phyloP scores from a whole-genome alignment of 1,140 invertebrate species.

The roundworm (Caenorhabditis elegans) region DNA sequence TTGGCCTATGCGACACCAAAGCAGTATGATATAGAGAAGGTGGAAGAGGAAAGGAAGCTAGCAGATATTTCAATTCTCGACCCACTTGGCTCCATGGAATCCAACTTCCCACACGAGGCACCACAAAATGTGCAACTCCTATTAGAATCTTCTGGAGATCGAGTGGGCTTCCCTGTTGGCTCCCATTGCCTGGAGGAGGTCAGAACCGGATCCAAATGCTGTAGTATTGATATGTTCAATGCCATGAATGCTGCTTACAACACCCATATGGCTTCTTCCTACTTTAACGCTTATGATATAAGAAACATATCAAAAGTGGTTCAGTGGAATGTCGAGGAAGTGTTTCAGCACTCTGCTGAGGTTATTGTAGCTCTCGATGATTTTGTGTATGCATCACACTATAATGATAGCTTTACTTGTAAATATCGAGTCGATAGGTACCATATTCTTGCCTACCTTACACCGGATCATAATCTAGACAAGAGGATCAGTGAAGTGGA shows the following conservation, averaged over 20 bases:
- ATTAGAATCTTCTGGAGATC: background rate
- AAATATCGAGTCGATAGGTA: background rate
- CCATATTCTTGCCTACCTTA: background rate
- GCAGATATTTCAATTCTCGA: background rate
- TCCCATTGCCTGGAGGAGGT: background rate
- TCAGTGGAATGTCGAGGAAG: slow-evolving; percentile 1
- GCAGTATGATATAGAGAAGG: slow-evolving; percentile 1
- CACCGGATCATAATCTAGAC: background rate
- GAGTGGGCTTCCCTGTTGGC: background rate
- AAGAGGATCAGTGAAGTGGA: background rate
- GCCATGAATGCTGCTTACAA: background rate
- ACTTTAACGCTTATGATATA: background rate
- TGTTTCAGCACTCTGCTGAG: background rate
- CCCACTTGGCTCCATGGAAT: background rate
- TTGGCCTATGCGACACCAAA: slow-evolving; percentile 34
- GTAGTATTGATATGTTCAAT: background rate
- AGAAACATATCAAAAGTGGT: background rate
- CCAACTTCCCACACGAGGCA: background rate
- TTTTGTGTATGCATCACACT: background rate
- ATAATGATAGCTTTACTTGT: background rate
- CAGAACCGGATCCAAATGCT: background rate
- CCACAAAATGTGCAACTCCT: background rate
- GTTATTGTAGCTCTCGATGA: background rate
- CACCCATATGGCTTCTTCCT: background rate
- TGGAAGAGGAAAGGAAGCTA: background rate